Base-by-base conservation (phyloP, 2,113 vertebrate species). In the Nothocercus julius region DNA sequence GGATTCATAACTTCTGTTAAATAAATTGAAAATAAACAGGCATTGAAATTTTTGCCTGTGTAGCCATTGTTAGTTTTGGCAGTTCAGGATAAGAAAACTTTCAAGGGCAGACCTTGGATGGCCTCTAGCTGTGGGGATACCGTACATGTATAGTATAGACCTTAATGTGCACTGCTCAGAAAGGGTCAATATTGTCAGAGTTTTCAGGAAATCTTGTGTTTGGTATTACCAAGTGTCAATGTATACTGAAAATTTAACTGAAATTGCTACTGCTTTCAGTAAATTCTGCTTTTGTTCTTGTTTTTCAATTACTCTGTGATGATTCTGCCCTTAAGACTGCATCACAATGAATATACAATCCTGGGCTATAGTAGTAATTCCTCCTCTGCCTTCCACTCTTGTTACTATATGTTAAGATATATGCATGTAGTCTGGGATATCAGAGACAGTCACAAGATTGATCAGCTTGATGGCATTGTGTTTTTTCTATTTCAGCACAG, bases 381-480 rank as follows among this genome's bases (percentile, higher is more conserved):
- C 25, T 82, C 24, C 30, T 36, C 24, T 69, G 13, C 45, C 4
- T 73, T 13, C 40, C 18, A 3, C 62, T 89, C 70, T 83, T 14
- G 3, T 40, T 87, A 18, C 7, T 83, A 3, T 47, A 36, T 27
- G 10, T n/a, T n/a, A 87, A 64, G 30, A 74, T 24, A 40, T 4
- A 25, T 20, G 5, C 12, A 16, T 5, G 34, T 45, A 13, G 4
- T 27, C 36, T 91, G n/a, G 16, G 11, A n/a, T 36, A 18, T 3
- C 3, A 0, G 4, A 51, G 58, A n/a, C 30, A 59, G 62, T 28
- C 30, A 47, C 47, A 68, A 69, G 44, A 49, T 30, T 27, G 13
- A 36, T 24, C 34, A 62, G 78, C 1, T 2, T 38, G 36, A 32
- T 78, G 7, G 5, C 16, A 44, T 21, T 0, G 1, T 0, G 1